Base-by-base conservation (phyloP, 2,888 invertebrate genomes). In the Drosophila demipolita region DNA sequence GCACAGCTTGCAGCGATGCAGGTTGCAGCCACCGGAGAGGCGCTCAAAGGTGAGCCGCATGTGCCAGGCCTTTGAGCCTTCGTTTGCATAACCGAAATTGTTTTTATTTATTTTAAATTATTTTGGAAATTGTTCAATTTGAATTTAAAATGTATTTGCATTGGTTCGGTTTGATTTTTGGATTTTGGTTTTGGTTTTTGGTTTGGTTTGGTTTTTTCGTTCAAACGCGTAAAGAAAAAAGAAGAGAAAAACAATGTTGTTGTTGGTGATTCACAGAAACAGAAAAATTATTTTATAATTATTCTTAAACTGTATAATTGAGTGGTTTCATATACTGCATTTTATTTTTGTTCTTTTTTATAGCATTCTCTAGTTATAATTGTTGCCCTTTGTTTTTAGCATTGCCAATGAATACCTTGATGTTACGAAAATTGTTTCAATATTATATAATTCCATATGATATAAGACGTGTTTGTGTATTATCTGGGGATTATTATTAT, bases 21-120 rank as follows among this genome's bases (percentile, higher is more conserved):
- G 96, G 95, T 97, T 97, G 94, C 97, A 96, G 95, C 97, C 96
- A 94, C 97, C 97, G 94, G 97, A 97, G 95, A 97, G 96, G 93
- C 97, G 97, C 95, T 97, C 97, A 95, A 97, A 97, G 94, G 97
- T 97, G 94, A 97, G 96, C 95, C 97, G 96, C 97, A 97, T 97
- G 95, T 97, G 97, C 97, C 97, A 97, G 95, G 97, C 97, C 96
- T 97, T 97, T 94, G 97, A 97, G 96, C 97, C 97, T 78, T 53
- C 40, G 59, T 35, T 80, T 60, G 53, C 55, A 48, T 53, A 54
- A 59, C 54, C 23, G 26, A 29, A 36, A 50, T 33, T 23, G 5
- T 35, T 35, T 32, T 20, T 17, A 8, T 38, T 54, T 54, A 29
- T 29, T 61, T 42, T 66, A 62, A 68, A 58, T 15, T 15, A 33